Percentiles rank a stretch among this genome's conserved stretches.
Conservation (phyloP, 53 echinoderm and acorn worm species). For the Antedon mediterranea region DNA sequence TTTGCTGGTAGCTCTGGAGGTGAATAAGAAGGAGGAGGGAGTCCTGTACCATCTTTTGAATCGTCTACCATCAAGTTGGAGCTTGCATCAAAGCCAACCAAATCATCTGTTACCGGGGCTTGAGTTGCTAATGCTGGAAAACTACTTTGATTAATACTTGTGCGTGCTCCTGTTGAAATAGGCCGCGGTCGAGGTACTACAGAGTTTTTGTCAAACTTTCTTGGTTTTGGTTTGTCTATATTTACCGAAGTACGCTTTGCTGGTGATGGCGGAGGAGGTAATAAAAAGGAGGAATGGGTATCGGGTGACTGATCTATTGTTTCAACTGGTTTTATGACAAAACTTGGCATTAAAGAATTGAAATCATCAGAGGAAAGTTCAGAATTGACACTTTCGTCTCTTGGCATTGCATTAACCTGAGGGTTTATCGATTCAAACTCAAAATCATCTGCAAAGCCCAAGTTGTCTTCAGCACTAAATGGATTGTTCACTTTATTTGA, state of each 20-base stretch:
- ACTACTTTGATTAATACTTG: not conserved
- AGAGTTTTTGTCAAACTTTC: conserved; percentile 58
- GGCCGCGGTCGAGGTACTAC: conserved; percentile 76
- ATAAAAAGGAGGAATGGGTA: conserved; percentile 52
- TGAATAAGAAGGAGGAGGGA: not conserved
- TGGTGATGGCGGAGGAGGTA: conserved; percentile 79
- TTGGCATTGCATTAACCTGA: conserved; percentile 9
- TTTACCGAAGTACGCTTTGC: conserved; percentile 21
- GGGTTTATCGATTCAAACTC: not conserved
- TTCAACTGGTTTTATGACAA: conserved; percentile 65
- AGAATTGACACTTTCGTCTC: conserved; percentile 78
- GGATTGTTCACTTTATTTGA: conserved; percentile 5
- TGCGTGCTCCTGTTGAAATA: not conserved
- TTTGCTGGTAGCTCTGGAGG: not conserved
- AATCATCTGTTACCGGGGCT: conserved; percentile 33
- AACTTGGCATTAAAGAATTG: conserved; percentile 6
- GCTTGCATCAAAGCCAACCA: conserved; percentile 50
- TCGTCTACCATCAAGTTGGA: not conserved
- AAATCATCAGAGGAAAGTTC: conserved; percentile 68
- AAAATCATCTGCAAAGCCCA: conserved; percentile 5
- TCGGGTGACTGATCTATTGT: conserved; percentile 58
- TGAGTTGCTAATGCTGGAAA: not conserved
- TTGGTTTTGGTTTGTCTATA: conserved; percentile 21
- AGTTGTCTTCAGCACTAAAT: conserved; percentile 1
- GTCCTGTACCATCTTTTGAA: not conserved